phyloP scores from a whole-genome alignment of 53 echinoderm and acorn worm genomes.

The Antedon mediterranea region DNA sequence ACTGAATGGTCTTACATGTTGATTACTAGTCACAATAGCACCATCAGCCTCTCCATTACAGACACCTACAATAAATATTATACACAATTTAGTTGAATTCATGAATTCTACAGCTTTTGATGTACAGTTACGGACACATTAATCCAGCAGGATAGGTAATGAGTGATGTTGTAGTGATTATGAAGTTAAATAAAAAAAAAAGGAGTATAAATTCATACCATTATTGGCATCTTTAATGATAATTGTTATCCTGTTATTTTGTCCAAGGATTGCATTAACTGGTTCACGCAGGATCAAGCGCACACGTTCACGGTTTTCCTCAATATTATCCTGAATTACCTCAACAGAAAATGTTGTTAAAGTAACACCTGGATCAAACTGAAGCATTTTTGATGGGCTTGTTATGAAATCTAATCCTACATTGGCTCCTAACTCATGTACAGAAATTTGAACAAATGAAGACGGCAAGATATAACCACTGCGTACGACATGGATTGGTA shows the following conservation, averaged over 20 bases:
- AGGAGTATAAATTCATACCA: slow-evolving; percentile 30
- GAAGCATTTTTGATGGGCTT: slow-evolving; percentile 51
- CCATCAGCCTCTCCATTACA: not conserved
- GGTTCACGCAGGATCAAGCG: slow-evolving; percentile 43
- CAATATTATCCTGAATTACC: slow-evolving; percentile 55
- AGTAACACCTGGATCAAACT: slow-evolving; percentile 66
- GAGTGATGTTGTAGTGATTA: too few relatives aligned
- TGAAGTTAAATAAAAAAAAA: not conserved
- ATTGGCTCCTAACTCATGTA: slow-evolving; percentile 45
- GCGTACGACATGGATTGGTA: slow-evolving; percentile 56
- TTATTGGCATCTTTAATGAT: slow-evolving; percentile 69
- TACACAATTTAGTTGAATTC: too few relatives aligned
- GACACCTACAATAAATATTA: not conserved
- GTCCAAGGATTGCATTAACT: slow-evolving; percentile 54
- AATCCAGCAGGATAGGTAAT: too few relatives aligned
- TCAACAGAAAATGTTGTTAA: slow-evolving; percentile 45
- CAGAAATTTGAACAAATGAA: slow-evolving; percentile 55
- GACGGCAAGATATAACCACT: slow-evolving; percentile 58
- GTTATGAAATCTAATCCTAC: slow-evolving; percentile 44
- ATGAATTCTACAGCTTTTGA: too few relatives aligned
- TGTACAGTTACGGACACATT: too few relatives aligned
- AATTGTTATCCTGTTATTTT: slow-evolving; percentile 39
- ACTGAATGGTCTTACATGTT: not conserved
- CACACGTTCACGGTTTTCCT: slow-evolving; percentile 74
- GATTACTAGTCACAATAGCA: not conserved